Conservation (phyloP, 2,888 invertebrate genomes). For the Cerceris ruficornis region DNA sequence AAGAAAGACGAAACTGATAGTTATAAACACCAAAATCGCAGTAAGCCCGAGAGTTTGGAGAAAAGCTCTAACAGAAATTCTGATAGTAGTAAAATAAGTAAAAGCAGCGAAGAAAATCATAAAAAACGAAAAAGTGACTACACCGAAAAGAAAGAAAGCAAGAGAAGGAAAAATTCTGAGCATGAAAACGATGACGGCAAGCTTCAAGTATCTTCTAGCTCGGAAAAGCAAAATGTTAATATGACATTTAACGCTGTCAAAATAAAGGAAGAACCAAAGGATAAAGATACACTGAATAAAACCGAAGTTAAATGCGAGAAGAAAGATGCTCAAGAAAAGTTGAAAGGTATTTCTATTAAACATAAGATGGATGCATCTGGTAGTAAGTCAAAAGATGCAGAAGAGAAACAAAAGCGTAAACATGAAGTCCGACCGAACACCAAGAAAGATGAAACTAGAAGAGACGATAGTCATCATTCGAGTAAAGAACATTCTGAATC, state of each 20-base stretch:
- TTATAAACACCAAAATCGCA: conserved; percentile 48
- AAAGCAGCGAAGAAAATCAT: conserved; percentile 52
- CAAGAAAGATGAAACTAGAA: conserved; percentile 64
- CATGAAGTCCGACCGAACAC: conserved; percentile 59
- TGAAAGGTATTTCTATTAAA: conserved; percentile 57
- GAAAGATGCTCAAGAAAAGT: conserved; percentile 54
- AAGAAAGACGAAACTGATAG: conserved; percentile 58
- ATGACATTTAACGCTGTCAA: conserved; percentile 29
- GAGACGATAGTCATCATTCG: conserved; percentile 62
- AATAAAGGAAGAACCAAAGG: conserved; percentile 51
- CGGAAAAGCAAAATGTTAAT: conserved; percentile 43
- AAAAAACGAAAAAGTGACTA: conserved; percentile 67
- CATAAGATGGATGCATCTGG: conserved; percentile 44
- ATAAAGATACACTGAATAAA: conserved; percentile 38
- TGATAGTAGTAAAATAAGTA: conserved; percentile 45
- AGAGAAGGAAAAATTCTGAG: conserved; percentile 64
- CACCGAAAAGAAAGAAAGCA: conserved; percentile 43
- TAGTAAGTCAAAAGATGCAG: conserved; percentile 55
- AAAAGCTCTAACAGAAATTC: conserved; percentile 58
- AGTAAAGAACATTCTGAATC: conserved; percentile 70
- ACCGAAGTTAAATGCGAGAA: conserved; percentile 59
- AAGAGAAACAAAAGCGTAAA: conserved; percentile 68
- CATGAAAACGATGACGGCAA: conserved; percentile 58
- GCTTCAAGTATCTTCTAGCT: conserved; percentile 20
- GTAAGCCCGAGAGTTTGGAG: conserved; percentile 54